A percentile compares a stretch with the other conserved stretches of the same genome.
These are phyloP conservation scores for Aurelia aurita complex sp. Pacific DNA, from an alignment of 30 jellyfish, hydroid and myxozoan genomes.

Conservation along the genomic window DNA sequence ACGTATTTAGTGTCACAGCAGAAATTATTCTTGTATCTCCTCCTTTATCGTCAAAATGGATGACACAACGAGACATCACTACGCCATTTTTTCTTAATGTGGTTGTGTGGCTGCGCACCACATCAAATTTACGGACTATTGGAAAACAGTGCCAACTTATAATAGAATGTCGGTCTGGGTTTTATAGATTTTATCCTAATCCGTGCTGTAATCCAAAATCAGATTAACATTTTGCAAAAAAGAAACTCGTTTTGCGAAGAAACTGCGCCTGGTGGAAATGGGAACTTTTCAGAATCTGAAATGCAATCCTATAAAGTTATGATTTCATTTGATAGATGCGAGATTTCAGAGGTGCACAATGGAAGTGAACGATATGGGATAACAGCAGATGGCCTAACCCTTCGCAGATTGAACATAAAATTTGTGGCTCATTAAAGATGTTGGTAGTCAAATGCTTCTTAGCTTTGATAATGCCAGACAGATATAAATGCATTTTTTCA, in stretches of 20 bases:
- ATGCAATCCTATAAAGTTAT: no score
- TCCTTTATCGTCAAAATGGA: slow-evolving; percentile 8
- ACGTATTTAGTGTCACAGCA: neutral
- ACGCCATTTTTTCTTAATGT: slow-evolving; percentile 5
- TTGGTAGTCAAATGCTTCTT: no score
- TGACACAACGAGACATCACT: slow-evolving; percentile 1
- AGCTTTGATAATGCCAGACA: no score
- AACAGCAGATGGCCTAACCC: no score
- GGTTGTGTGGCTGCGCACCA: slow-evolving; percentile 8
- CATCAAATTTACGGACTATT: slow-evolving; percentile 11
- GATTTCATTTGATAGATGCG: no score
- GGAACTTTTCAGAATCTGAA: slow-evolving; percentile 22
- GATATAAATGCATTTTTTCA: no score
- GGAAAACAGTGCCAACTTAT: neutral
- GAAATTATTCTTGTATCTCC: slow-evolving; percentile 7
- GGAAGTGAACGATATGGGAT: no score
- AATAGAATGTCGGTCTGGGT: slow-evolving; percentile 7
- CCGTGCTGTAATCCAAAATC: neutral
- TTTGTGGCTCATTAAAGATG: no score
- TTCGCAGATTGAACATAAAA: no score
- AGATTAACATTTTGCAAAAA: neutral
- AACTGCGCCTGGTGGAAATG: slow-evolving; percentile 7
- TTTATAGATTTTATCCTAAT: neutral
- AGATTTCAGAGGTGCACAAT: no score
- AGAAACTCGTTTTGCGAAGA: neutral